Evolutionary conservation across 2,113 vertebrate genomes (phyloP).

Genomic region (Ptilonorhynchus violaceus): DNA sequence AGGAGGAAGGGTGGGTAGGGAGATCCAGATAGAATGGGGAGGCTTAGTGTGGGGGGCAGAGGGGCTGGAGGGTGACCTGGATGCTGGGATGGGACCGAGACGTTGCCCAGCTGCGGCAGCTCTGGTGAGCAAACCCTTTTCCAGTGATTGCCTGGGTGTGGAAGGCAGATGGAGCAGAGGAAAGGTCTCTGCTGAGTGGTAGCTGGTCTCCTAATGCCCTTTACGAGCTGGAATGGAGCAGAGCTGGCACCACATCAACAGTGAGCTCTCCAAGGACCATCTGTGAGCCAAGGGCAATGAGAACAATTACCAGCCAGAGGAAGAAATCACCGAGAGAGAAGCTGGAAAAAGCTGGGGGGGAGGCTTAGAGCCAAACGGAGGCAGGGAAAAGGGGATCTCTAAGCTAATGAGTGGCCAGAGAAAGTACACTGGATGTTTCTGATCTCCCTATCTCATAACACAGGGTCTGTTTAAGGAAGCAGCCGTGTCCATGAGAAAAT

Average conservation of each 20-base stretch:
- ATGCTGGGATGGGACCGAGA: not conserved
- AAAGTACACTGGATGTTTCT: not conserved
- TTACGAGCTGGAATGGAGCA: conserved; percentile 36
- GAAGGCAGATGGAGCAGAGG: not conserved
- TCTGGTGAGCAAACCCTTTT: not conserved
- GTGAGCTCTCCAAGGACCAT: conserved; percentile 22
- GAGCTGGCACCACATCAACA: conserved; percentile 15
- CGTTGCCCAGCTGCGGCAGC: not conserved
- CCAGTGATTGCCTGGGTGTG: fast-evolving
- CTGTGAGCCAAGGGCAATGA: conserved; percentile 45
- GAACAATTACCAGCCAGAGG: conserved; percentile 39
- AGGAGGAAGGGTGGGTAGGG: conserved; percentile 53
- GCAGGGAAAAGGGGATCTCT: not conserved
- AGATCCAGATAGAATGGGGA: not conserved
- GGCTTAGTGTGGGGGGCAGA: not conserved
- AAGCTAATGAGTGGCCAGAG: not conserved
- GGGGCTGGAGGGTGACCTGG: not conserved
- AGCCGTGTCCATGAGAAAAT: not conserved
- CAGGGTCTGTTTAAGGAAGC: not conserved
- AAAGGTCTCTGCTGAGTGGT: not conserved
- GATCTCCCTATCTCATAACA: not conserved
- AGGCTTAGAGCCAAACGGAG: not conserved
- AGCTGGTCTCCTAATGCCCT: not conserved
- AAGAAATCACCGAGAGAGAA: not conserved
- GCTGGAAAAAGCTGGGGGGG: not conserved